phyloP scores from a whole-genome alignment of 2,797 vertebrate species.

The Meriones psammophilus region DNA sequence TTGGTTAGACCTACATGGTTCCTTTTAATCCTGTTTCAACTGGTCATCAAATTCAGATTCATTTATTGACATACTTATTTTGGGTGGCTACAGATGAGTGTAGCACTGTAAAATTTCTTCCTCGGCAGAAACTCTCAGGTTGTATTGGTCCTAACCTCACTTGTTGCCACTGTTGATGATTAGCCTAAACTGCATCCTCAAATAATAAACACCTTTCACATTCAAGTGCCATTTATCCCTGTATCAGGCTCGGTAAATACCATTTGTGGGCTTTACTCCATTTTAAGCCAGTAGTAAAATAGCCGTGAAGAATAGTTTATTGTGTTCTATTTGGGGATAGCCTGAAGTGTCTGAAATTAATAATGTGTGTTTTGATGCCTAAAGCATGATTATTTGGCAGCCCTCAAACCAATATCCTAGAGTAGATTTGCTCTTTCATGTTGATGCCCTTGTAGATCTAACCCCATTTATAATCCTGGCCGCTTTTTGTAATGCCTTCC shows the following conservation, averaged over 20 bases:
- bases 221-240: slow-evolving; percentile 37
- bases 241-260: slow-evolving; percentile 18
- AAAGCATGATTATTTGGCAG: slow-evolving; percentile 59
- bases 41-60: not conserved
- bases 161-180: slow-evolving; percentile 56
- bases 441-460: slow-evolving; percentile 56
- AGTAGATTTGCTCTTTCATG: slow-evolving; percentile 62
- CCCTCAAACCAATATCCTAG: slow-evolving; percentile 47
- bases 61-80: slow-evolving; percentile 12
- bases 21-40: not conserved
- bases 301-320: slow-evolving; percentile 1
- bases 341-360: slow-evolving; percentile 66
- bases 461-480: slow-evolving; percentile 13
- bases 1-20: not conserved
- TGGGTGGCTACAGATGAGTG: not conserved
- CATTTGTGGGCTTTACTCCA: slow-evolving; percentile 9
- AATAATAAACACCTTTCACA: slow-evolving; percentile 56
- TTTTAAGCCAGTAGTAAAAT: slow-evolving; percentile 30
- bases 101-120: slow-evolving; percentile 29
- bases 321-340: slow-evolving; percentile 9
- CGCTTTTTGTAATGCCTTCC: not conserved
- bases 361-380: slow-evolving; percentile 60
- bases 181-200: slow-evolving; percentile 44
- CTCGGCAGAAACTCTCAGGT: not conserved
- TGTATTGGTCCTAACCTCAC: not conserved